These are phyloP conservation scores for Melanogrammus aeglefinus DNA, from an alignment of 2,797 vertebrate species.

Conservation along the genomic window DNA sequence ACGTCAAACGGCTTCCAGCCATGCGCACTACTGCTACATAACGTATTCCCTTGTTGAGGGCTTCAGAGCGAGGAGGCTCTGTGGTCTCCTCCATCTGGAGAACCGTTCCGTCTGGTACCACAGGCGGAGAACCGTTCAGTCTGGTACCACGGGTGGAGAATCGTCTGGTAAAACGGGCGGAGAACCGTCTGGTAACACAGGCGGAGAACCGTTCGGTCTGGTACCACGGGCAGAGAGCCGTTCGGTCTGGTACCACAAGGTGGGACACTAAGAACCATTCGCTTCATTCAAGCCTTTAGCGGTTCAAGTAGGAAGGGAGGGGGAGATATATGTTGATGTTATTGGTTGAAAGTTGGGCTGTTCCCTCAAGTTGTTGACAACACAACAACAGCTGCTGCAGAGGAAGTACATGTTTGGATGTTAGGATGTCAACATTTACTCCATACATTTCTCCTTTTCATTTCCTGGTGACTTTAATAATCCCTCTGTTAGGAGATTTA, in stretches of 20 bases:
- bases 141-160: too few relatives aligned
- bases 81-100: too few relatives aligned
- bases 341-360: not conserved
- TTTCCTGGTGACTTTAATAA: not conserved
- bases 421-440: not conserved
- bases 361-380: slow-evolving; percentile 1
- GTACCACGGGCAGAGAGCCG: too few relatives aligned
- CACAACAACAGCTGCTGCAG: not conserved
- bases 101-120: too few relatives aligned
- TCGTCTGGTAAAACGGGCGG: too few relatives aligned
- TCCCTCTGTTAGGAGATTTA: not conserved
- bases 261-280: not conserved
- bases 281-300: not conserved
- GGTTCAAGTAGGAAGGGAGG: not conserved
- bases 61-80: too few relatives aligned
- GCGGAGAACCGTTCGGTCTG: too few relatives aligned
- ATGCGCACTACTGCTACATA: not conserved
- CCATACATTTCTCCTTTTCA: not conserved
- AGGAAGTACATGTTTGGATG: not conserved
- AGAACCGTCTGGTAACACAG: too few relatives aligned
- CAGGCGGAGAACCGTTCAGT: not conserved
- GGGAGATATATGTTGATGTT: not conserved
- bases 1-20: not conserved
- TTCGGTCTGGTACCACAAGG: too few relatives aligned
- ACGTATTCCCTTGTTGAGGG: not conserved